phyloP scores from a whole-genome alignment of 2,113 vertebrate species.

The Alligator mississippiensis region DNA sequence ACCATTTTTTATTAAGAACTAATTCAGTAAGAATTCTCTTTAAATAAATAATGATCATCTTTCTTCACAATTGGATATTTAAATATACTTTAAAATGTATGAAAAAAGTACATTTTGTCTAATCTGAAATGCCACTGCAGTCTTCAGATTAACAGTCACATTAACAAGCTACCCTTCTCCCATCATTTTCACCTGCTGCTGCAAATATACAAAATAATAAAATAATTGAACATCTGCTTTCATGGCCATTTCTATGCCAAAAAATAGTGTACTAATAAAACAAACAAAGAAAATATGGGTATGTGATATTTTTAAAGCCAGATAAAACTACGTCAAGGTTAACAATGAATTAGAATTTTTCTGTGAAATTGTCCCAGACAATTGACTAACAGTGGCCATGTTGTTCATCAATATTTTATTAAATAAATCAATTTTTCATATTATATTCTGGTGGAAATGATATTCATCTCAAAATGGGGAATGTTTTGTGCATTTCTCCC shows the following conservation, averaged over 20 bases:
- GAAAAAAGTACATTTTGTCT: not conserved
- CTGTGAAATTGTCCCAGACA: not conserved
- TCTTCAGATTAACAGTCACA: not conserved
- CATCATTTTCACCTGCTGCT: not conserved
- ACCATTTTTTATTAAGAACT: not conserved
- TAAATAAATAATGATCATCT: not conserved
- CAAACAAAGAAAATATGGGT: rapidly evolving
- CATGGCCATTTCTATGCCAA: not conserved
- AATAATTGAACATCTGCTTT: not conserved
- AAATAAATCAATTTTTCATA: not conserved
- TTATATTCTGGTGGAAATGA: constrained; percentile 7
- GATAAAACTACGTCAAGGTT: not conserved
- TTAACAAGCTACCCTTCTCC: not conserved
- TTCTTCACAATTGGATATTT: not conserved
- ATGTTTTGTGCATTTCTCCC: not conserved
- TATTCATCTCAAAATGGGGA: not conserved
- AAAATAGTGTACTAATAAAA: not conserved
- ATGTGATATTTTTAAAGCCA: not conserved
- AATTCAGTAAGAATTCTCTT: not conserved
- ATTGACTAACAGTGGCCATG: not conserved
- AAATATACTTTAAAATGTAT: not conserved
- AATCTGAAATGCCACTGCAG: not conserved
- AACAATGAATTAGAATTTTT: rapidly evolving
- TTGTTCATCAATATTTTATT: not conserved
- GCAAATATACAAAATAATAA: not conserved